Evolutionary conservation across 2,113 vertebrate genomes (phyloP).

Genomic region (Lichenostomus cassidix): DNA sequence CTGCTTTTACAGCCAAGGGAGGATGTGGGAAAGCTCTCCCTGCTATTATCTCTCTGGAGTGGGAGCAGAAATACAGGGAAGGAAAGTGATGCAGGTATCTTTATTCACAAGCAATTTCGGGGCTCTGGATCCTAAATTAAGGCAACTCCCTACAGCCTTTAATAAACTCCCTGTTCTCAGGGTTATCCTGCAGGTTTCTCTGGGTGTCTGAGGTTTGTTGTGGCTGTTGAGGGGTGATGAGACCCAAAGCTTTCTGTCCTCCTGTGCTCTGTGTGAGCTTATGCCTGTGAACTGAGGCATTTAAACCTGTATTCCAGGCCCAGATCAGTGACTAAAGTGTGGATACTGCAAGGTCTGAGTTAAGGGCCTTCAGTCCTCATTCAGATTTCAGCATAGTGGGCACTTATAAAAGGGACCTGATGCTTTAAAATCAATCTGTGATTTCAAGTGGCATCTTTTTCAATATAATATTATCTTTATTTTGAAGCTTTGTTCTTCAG

Average conservation of each 20-base stretch:
- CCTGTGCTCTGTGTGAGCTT: not conserved
- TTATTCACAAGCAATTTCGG: not conserved
- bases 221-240: not conserved
- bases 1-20: not conserved
- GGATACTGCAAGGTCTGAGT: not conserved
- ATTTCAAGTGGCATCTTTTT: not conserved
- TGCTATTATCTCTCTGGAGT: not conserved
- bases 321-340: not conserved
- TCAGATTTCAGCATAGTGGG: not conserved
- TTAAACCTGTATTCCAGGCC: not conserved
- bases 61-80: not conserved
- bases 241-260: not conserved
- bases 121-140: not conserved
- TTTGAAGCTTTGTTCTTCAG: not conserved
- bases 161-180: not conserved
- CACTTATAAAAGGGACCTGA: not conserved
- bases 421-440: not conserved
- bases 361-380: not conserved
- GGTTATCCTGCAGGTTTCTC: not conserved
- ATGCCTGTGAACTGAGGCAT: not conserved
- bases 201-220: not conserved
- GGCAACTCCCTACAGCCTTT: not conserved
- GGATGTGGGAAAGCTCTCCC: not conserved
- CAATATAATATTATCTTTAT: not conserved
- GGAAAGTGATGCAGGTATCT: not conserved